These are phyloP conservation scores for Nephrotoma flavescens DNA, from an alignment of 2,888 invertebrate species.

Conservation along the genomic window DNA sequence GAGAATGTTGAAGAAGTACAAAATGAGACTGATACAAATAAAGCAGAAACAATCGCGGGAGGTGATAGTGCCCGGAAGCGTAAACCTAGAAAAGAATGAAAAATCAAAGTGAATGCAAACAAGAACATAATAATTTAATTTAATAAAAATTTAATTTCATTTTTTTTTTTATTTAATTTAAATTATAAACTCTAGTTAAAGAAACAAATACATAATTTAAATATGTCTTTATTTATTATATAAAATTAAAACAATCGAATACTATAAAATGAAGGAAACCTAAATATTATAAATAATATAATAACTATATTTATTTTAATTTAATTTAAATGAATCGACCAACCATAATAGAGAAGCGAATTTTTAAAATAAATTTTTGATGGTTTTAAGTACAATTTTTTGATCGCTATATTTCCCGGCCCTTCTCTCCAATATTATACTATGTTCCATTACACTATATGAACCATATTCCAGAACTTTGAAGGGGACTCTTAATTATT, in stretches of 20 bases:
- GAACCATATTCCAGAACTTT: too few species aligned
- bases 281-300: not conserved
- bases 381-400: too few species aligned
- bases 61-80: slow-evolving; percentile 11
- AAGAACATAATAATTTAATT: not conserved
- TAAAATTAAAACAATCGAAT: not conserved
- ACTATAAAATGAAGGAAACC: not conserved
- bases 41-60: slow-evolving; percentile 7
- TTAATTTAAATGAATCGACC: too few species aligned
- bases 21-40: too few species aligned
- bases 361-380: too few species aligned
- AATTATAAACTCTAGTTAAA: not conserved
- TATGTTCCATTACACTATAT: too few species aligned
- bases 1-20: too few species aligned
- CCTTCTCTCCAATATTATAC: too few species aligned
- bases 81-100: slow-evolving; percentile 14
- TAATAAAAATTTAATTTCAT: not conserved
- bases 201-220: not conserved
- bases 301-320: not conserved
- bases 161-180: not conserved
- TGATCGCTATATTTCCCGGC: too few species aligned
- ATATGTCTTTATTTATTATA: not conserved
- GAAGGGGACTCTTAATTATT: too few species aligned
- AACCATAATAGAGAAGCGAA: too few species aligned
- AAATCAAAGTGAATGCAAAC: not conserved